Percentiles rank a stretch among this genome's conserved stretches.
phyloP scores from a whole-genome alignment of 1,140 invertebrate genomes.

The Belonocnema kinseyi region DNA sequence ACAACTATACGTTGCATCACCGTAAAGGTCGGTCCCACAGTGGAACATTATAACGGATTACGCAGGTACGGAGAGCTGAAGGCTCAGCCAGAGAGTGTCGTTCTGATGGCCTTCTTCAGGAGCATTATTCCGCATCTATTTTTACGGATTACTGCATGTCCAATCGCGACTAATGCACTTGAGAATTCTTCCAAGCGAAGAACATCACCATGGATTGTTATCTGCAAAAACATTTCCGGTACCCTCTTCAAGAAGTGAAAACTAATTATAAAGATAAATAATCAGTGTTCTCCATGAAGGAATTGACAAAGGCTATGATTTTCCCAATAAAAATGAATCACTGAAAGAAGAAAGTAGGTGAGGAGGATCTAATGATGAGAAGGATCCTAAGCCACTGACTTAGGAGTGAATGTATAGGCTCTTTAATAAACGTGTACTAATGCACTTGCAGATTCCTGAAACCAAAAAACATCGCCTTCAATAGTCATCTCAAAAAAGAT shows the following conservation, averaged over 20 bases:
- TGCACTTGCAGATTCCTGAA: neutral
- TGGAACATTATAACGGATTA: constrained; percentile 55
- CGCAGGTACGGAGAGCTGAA: constrained; percentile 38
- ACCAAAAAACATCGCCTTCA: neutral
- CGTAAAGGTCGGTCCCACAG: constrained; percentile 42
- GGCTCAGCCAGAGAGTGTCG: constrained; percentile 32
- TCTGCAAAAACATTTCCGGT: neutral
- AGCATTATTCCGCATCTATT: constrained; percentile 8
- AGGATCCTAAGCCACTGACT: no score
- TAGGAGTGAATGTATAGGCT: no score
- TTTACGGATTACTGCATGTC: neutral
- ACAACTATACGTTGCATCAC: constrained; percentile 40
- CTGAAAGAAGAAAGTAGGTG: no score
- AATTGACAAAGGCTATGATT: no score
- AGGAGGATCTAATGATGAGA: no score
- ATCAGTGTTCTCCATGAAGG: no score
- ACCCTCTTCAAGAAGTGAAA: neutral
- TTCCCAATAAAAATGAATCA: no score
- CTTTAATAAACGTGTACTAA: neutral
- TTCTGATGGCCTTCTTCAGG: constrained; percentile 44
- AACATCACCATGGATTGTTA: neutral
- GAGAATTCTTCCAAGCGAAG: neutral
- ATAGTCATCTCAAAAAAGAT: neutral
- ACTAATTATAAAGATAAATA: no score
- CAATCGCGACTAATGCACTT: neutral